These are phyloP conservation scores for Sphaerophoria taeniata DNA, from an alignment of 2,888 invertebrate species.

Conservation along the genomic window DNA sequence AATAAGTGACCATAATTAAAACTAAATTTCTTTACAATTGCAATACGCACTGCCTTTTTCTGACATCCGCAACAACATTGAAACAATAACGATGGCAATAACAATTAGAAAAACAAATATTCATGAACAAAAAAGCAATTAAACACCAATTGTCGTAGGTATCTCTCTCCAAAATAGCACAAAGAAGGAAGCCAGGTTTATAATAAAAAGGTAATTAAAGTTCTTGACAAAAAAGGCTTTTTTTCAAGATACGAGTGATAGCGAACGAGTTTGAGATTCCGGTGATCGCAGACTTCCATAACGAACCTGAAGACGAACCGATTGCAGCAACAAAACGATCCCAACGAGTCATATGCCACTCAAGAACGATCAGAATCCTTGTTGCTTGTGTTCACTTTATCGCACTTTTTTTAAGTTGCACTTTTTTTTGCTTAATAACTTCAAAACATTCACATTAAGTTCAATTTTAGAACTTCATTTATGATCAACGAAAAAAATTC, in stretches of 20 bases:
- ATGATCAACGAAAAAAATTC: conserved; percentile 2
- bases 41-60: neutral
- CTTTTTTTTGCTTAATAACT: neutral
- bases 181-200: conserved; percentile 7
- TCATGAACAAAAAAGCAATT: neutral
- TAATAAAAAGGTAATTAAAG: neutral
- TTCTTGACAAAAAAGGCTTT: too few relatives aligned
- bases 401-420: conserved; percentile 7
- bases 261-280: too few relatives aligned
- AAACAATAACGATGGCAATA: neutral
- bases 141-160: conserved; percentile 5
- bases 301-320: too few relatives aligned
- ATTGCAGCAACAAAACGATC: too few relatives aligned
- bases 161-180: neutral
- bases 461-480: conserved; percentile 8
- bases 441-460: conserved; percentile 5
- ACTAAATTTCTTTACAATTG: neutral
- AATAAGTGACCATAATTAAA: conserved; percentile 15
- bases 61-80: neutral
- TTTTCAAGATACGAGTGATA: too few relatives aligned
- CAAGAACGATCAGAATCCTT: neutral
- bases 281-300: too few relatives aligned
- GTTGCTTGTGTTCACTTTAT: neutral
- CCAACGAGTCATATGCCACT: conserved; percentile 3
- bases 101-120: neutral